Evolutionary conservation across 2,113 vertebrate species (phyloP).

Genomic region (Chunga burmeisteri): DNA sequence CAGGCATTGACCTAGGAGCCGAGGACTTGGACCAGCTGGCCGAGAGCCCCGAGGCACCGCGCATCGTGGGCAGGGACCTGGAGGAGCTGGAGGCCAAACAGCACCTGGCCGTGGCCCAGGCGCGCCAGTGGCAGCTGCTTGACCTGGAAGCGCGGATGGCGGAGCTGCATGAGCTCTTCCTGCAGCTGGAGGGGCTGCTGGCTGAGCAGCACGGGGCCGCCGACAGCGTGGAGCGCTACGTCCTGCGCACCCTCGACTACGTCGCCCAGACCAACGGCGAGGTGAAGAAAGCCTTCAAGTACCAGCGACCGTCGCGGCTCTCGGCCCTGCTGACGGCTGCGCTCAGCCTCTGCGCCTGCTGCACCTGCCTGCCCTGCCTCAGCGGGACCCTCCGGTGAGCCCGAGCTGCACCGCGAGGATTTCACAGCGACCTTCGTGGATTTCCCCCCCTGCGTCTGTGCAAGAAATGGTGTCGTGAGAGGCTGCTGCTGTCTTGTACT

Average conservation of each 20-base stretch:
- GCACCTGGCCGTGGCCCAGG: slow-evolving; percentile 45
- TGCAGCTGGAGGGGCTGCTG: slow-evolving; percentile 62
- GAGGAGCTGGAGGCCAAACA: slow-evolving; percentile 43
- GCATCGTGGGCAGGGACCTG: slow-evolving; percentile 64
- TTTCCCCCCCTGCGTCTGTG: fast-evolving
- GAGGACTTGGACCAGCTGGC: slow-evolving; percentile 51
- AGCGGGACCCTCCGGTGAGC: neutral
- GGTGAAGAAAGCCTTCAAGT: slow-evolving; percentile 67
- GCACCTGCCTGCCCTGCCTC: slow-evolving; percentile 47
- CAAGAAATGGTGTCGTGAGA: fast-evolving
- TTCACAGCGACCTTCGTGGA: fast-evolving
- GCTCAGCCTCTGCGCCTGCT: slow-evolving; percentile 66
- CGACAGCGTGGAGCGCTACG: slow-evolving; percentile 69
- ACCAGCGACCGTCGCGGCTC: slow-evolving; percentile 45
- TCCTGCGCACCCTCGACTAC: slow-evolving; percentile 61
- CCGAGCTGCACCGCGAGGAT: fast-evolving
- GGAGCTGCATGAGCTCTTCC: slow-evolving; percentile 66
- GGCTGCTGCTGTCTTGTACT: neutral
- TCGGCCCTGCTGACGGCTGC: neutral
- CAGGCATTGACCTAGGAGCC: slow-evolving; percentile 37
- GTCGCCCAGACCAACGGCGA: slow-evolving; percentile 17
- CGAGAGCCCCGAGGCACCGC: neutral
- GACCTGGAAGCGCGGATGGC: slow-evolving; percentile 68
- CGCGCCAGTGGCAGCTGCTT: slow-evolving; percentile 60
- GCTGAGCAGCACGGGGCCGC: slow-evolving; percentile 54